Percentiles rank a stretch among this genome's conserved stretches.
Conservation (phyloP, 2,797 vertebrate species). For the Thunnus albacares region DNA sequence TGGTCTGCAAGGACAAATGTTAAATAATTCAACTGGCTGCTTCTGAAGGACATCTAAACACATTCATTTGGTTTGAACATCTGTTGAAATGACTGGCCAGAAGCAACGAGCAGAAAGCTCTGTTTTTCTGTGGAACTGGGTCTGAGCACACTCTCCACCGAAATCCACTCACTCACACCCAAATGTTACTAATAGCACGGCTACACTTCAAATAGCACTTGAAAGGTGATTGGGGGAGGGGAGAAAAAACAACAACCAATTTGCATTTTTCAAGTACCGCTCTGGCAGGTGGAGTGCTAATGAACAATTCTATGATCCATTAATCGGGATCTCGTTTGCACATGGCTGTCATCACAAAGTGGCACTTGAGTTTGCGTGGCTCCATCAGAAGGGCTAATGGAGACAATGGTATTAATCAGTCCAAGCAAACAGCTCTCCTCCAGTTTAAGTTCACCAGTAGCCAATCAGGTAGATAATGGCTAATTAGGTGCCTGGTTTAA, state of each 20-base stretch:
- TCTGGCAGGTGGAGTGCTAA: conserved; percentile 78
- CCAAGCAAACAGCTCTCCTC: conserved; percentile 65
- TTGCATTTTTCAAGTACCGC: conserved; percentile 73
- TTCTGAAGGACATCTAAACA: conserved; percentile 54
- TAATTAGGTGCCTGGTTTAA: conserved; percentile 37
- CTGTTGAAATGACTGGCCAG: conserved; percentile 38
- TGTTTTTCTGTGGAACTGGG: conserved; percentile 55
- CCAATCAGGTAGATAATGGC: conserved; percentile 47
- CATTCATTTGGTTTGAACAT: conserved; percentile 42
- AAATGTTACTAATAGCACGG: conserved; percentile 56
- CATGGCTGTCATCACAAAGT: conserved; percentile 66
- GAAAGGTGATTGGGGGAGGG: conserved; percentile 71
- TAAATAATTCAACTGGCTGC: conserved; percentile 59
- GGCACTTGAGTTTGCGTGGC: conserved; percentile 70
- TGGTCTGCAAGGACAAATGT: conserved; percentile 29
- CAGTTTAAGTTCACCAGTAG: conserved; percentile 41
- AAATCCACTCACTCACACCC: conserved; percentile 56
- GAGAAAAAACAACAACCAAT: conserved; percentile 72
- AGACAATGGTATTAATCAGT: conserved; percentile 77
- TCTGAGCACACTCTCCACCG: conserved; percentile 55
- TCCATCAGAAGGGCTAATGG: conserved; percentile 70
- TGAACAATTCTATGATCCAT: conserved; percentile 81
- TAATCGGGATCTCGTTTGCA: conserved; percentile 77
- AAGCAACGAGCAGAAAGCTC: conserved; percentile 16
- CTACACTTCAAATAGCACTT: conserved; percentile 73